These are phyloP conservation scores for Arion vulgaris DNA, from an alignment of 1,140 invertebrate species.

Conservation along the genomic window DNA sequence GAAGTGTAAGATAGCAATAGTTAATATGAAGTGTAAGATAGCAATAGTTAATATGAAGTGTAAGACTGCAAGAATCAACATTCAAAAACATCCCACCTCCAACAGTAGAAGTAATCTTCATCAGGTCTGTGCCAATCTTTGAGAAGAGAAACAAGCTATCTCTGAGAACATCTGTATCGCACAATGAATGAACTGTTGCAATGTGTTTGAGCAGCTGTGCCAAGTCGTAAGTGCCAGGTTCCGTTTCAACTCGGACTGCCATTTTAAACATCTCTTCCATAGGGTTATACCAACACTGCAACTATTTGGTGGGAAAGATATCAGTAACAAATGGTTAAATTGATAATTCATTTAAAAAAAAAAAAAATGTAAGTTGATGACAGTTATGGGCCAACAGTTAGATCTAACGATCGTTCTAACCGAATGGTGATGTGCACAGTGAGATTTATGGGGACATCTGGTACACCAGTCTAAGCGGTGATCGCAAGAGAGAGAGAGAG, in stretches of 20 bases:
- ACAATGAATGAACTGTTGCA: conserved; percentile 40
- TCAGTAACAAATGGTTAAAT: no score
- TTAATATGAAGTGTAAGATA: no score
- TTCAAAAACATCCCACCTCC: conserved; percentile 15
- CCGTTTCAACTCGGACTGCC: conserved; percentile 41
- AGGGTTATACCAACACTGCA: neutral
- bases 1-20: no score
- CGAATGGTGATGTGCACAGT: no score
- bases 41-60: neutral
- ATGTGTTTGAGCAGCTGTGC: conserved; percentile 56
- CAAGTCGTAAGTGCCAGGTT: conserved; percentile 55
- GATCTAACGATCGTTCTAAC: no score
- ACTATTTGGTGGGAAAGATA: neutral
- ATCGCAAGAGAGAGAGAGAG: no score
- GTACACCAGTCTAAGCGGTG: no score
- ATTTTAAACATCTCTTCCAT: conserved; percentile 48
- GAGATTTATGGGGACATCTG: no score
- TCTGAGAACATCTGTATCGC: conserved; percentile 42
- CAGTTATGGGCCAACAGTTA: no score
- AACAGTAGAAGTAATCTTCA: neutral
- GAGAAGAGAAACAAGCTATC: conserved; percentile 55
- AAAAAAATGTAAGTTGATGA: no score
- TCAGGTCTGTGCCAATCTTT: conserved; percentile 45
- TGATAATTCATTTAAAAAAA: no score
- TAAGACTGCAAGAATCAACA: no score